Percentiles rank a stretch among this genome's conserved stretches.
Evolutionary conservation across 2,797 vertebrate species (phyloP).

Genomic region (Oophaga sylvatica): DNA sequence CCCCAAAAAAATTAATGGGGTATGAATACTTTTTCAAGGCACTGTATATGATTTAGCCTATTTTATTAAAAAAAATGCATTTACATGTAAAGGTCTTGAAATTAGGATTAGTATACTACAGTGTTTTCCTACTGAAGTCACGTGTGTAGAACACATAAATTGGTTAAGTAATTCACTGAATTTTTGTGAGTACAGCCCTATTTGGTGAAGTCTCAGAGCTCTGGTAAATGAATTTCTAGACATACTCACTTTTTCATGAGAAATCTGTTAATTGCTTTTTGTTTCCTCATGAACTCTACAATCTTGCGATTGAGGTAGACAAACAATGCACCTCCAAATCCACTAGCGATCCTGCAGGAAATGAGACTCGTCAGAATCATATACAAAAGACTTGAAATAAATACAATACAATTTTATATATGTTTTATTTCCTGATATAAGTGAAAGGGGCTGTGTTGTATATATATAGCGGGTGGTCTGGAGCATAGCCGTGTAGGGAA

Average conservation of each 20-base stretch:
- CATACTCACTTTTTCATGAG: conserved; percentile 95
- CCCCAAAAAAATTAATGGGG: no score
- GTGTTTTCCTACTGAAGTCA: not conserved
- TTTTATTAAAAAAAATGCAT: no score
- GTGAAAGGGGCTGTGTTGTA: not conserved
- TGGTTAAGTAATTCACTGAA: not conserved
- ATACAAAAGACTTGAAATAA: not conserved
- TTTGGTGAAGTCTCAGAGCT: not conserved
- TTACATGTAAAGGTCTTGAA: no score
- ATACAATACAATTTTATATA: not conserved
- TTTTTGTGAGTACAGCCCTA: not conserved
- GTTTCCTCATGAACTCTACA: conserved; percentile 95
- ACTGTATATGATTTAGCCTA: no score
- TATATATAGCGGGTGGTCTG: no score
- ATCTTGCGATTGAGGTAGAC: conserved; percentile 95
- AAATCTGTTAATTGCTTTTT: conserved; percentile 96
- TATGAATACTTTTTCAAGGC: no score
- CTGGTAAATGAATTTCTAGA: not conserved
- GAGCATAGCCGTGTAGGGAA: not conserved
- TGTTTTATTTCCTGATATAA: not conserved
- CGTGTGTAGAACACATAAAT: not conserved
- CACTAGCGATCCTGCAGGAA: conserved; percentile 87
- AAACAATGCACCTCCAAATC: conserved; percentile 91
- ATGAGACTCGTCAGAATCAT: not conserved
- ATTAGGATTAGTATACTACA: not conserved